These are phyloP conservation scores for Coenonympha glycerion DNA, from an alignment of 2,888 invertebrate genomes.

Conservation along the genomic window DNA sequence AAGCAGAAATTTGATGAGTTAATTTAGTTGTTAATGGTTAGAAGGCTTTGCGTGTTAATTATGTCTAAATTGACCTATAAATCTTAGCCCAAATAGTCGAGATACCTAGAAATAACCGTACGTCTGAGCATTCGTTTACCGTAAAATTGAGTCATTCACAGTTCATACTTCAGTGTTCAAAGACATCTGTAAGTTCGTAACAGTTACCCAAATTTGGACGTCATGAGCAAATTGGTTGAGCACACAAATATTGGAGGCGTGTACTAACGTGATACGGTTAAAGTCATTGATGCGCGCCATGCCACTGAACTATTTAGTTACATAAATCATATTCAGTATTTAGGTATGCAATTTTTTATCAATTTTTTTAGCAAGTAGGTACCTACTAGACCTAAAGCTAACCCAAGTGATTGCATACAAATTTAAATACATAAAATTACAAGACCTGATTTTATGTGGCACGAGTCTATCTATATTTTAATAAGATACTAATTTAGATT, in stretches of 20 bases:
- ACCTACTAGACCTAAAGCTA: too few species aligned
- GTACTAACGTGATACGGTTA: conserved; percentile 54
- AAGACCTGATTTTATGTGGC: too few species aligned
- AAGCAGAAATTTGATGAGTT: too few species aligned
- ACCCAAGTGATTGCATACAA: too few species aligned
- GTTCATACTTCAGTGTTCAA: conserved; percentile 64
- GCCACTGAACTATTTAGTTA: conserved; percentile 43
- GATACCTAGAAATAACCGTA: conserved; percentile 46
- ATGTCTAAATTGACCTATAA: conserved; percentile 30
- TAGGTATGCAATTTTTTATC: background rate
- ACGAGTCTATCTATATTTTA: too few species aligned
- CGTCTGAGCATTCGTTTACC: conserved; percentile 40
- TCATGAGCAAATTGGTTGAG: conserved; percentile 56
- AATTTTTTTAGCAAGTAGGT: background rate
- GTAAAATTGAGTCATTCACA: conserved; percentile 66
- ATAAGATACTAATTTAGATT: too few species aligned
- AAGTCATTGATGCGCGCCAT: conserved; percentile 48
- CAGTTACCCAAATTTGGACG: conserved; percentile 67
- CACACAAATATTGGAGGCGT: conserved; percentile 51
- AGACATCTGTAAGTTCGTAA: conserved; percentile 44
- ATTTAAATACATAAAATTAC: too few species aligned
- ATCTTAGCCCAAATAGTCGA: conserved; percentile 38
- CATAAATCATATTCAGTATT: background rate
- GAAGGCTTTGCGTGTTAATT: conserved; percentile 30
- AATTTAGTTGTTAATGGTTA: conserved; percentile 3